Evolutionary conservation across 1,140 invertebrate species (phyloP).

Genomic region (Linepithema humile): DNA sequence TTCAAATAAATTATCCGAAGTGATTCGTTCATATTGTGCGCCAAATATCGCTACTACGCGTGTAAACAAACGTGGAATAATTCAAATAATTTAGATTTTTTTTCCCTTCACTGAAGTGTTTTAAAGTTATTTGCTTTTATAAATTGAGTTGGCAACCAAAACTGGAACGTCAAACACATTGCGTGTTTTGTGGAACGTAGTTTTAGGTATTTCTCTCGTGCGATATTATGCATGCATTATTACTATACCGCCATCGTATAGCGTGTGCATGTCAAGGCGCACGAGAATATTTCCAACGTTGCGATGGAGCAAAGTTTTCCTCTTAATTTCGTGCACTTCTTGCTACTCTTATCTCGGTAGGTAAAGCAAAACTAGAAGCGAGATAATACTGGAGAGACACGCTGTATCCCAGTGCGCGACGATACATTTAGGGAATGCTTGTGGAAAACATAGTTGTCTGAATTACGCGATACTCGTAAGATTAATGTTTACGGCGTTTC

Average conservation of each 20-base stretch:
- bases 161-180: conserved; percentile 20
- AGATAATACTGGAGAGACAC: background rate
- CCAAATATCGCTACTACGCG: background rate
- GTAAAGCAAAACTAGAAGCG: background rate
- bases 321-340: conserved; percentile 13
- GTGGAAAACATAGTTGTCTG: background rate
- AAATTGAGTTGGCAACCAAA: conserved; percentile 27
- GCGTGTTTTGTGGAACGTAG: conserved; percentile 16
- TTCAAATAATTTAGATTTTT: background rate
- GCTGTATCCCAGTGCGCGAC: background rate
- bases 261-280: background rate
- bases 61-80: background rate
- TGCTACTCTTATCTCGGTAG: conserved; percentile 12
- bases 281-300: background rate
- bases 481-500: background rate
- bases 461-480: background rate
- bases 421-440: background rate
- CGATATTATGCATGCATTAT: conserved; percentile 27
- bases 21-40: background rate
- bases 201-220: conserved; percentile 9
- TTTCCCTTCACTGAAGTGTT: too few species aligned
- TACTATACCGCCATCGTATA: background rate
- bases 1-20: background rate
- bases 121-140: background rate
- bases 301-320: conserved; percentile 14